Conservation (phyloP, 2,888 invertebrate species). For the Pachydiplax longipennis region DNA sequence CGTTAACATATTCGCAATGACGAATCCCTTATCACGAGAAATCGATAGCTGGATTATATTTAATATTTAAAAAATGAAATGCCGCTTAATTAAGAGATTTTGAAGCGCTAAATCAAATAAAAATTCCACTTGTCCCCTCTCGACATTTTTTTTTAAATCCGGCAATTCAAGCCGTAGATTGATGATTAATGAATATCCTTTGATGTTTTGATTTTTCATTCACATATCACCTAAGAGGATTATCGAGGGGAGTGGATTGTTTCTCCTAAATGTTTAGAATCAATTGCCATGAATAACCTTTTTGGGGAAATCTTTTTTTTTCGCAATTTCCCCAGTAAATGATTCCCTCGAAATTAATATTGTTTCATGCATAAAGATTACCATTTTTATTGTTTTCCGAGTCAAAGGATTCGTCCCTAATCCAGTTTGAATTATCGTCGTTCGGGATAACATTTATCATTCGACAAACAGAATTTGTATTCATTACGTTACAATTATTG, state of each 20-base stretch:
- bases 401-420: too few species aligned
- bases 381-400: too few species aligned
- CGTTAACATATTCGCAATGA: background rate
- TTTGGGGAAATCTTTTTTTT: background rate
- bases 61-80: background rate
- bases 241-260: background rate
- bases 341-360: background rate
- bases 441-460: too few species aligned
- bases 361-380: too few species aligned
- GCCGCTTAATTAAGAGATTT: background rate
- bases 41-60: slow-evolving; percentile 5
- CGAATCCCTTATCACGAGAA: background rate
- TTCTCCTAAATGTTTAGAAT: slow-evolving; percentile 6
- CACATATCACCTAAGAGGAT: slow-evolving; percentile 2
- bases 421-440: too few species aligned
- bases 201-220: background rate
- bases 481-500: too few species aligned
- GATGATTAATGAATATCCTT: slow-evolving; percentile 6
- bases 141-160: background rate
- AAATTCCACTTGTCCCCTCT: background rate
- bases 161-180: slow-evolving; percentile 4
- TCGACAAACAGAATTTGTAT: too few species aligned
- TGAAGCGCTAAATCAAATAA: background rate
- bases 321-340: background rate
- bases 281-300: background rate